Base-by-base conservation (phyloP, 2,113 vertebrate genomes). In the Morone saxatilis region DNA sequence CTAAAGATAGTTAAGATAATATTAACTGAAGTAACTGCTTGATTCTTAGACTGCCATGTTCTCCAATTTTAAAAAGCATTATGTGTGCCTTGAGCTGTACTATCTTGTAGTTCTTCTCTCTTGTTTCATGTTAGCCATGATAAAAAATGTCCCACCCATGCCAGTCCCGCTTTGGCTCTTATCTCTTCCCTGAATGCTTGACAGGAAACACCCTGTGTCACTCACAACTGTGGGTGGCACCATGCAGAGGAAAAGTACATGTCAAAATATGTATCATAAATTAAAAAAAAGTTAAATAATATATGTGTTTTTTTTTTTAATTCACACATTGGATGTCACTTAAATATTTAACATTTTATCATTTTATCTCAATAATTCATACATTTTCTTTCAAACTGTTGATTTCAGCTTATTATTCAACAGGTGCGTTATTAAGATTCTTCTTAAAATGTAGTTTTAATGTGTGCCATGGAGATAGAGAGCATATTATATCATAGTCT, bases 191-290 rank as follows among this genome's bases (percentile, higher is more conserved):
- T 48, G 45, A 86, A 79, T 56, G 67, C 59, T 47, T 73, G 47
- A 73, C 60, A 81, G 90, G 87, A 51, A 90, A 94, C 94, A 92
- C 94, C 92, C 94, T 38, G 67, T 71, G 90, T 86, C 86, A 86
- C 88, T 92, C 84, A 86, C 48, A 90, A 86, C 85, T 76, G 78
- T 70, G 81, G 38, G 13, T 78, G 76, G 62, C 59, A 69, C 36
- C 38, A 76, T 51, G 19, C 36, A 69, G 67, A 72, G 51, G 9
- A 57, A 78, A 50, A 43, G 9, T 20, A 17, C 12, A 78, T 25
- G 0, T 81, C 47, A 61, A 66, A 78, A 68, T 59, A 76, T 73
- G n/a, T 7, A 67, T 10, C 0, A 47, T 25, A 20, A 59, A 48
- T 14, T 20, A 25, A 56, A n/a, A 25, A 41, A 13, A 62, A 9